These are phyloP conservation scores for Luffia ferchaultella DNA, from an alignment of 2,888 invertebrate genomes.

Conservation along the genomic window DNA sequence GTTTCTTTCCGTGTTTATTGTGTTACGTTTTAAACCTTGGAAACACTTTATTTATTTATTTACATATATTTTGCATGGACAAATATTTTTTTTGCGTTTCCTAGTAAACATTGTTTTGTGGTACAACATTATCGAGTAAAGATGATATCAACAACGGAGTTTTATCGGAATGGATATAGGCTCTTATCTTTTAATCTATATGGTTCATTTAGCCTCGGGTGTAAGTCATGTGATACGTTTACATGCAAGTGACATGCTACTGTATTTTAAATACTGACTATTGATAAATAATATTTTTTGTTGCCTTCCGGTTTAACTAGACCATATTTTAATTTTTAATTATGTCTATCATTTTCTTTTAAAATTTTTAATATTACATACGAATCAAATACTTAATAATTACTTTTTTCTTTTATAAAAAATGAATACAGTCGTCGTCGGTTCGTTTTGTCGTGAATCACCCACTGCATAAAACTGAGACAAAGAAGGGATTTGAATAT, in stretches of 20 bases:
- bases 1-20: slow-evolving; percentile 37
- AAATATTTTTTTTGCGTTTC: not conserved
- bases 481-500: slow-evolving; percentile 62
- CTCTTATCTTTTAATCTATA: not conserved
- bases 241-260: too few species aligned
- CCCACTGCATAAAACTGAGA: slow-evolving; percentile 52
- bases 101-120: not conserved
- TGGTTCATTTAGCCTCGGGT: not conserved
- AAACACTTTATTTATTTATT: not conserved
- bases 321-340: too few species aligned
- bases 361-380: too few species aligned
- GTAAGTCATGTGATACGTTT: not conserved
- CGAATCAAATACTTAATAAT: too few species aligned
- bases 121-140: not conserved
- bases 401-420: too few species aligned
- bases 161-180: not conserved
- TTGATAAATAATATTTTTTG: too few species aligned
- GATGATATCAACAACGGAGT: not conserved
- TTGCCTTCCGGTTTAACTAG: too few species aligned
- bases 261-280: too few species aligned
- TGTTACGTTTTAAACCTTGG: slow-evolving; percentile 43
- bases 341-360: too few species aligned
- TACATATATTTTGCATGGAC: not conserved
- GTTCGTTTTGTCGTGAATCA: slow-evolving; percentile 44
- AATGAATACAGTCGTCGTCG: too few species aligned